Conservation (phyloP, 2,888 invertebrate genomes). For the Mycalesis mineus region DNA sequence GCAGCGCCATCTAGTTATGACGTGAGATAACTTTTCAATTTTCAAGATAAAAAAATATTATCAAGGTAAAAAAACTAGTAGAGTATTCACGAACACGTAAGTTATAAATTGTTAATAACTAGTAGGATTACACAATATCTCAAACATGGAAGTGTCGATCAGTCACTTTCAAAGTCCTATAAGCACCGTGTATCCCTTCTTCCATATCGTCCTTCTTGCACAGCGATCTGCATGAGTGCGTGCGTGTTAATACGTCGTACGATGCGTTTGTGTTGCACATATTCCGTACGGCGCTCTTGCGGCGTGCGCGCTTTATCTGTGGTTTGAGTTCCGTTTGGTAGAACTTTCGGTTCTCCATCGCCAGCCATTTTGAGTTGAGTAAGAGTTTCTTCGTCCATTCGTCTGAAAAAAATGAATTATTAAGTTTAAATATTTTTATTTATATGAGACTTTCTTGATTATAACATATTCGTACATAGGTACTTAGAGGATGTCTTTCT, state of each 20-base stretch:
- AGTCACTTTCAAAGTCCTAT: slow-evolving; percentile 57
- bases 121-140: slow-evolving; percentile 5
- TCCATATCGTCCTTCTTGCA: slow-evolving; percentile 57
- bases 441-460: too few species aligned
- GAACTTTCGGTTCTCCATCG: slow-evolving; percentile 78
- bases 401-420: slow-evolving; percentile 61
- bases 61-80: too few species aligned
- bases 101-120: too few species aligned
- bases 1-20: too few species aligned
- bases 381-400: slow-evolving; percentile 85
- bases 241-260: slow-evolving; percentile 62
- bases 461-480: too few species aligned
- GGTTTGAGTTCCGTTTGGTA: slow-evolving; percentile 67
- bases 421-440: too few species aligned
- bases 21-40: too few species aligned
- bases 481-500: too few species aligned
- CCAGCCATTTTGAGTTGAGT: slow-evolving; percentile 83
- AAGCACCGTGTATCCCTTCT: slow-evolving; percentile 60
- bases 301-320: slow-evolving; percentile 45
- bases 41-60: too few species aligned
- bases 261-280: slow-evolving; percentile 51
- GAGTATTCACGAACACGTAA: too few species aligned
- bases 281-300: slow-evolving; percentile 50
- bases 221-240: slow-evolving; percentile 61
- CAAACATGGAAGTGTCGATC: slow-evolving; percentile 47